Evolutionary conservation across 2,113 vertebrate species (phyloP).

Genomic region (Neomonachus schauinslandi): DNA sequence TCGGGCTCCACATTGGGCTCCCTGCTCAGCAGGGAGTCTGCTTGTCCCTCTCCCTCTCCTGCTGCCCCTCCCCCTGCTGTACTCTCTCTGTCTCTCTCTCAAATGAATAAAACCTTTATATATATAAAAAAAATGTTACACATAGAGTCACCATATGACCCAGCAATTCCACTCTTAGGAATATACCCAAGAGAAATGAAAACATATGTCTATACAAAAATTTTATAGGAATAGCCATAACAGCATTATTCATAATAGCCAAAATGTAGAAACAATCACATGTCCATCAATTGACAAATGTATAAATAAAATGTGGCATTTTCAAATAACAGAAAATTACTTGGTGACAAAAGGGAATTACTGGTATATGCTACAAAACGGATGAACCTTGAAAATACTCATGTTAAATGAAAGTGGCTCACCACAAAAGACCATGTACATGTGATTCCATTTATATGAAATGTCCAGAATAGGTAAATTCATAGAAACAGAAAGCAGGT

Average conservation of each 20-base stretch:
- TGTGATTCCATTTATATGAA: neutral
- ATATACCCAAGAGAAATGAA: neutral
- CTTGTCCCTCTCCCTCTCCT: neutral
- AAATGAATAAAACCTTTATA: neutral
- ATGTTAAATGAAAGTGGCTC: neutral
- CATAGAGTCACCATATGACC: neutral
- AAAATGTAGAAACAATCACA: neutral
- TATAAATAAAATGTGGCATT: neutral
- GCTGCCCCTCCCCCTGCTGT: neutral
- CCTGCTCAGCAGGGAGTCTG: neutral
- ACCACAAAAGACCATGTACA: neutral
- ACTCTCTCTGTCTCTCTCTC: neutral
- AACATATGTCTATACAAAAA: neutral
- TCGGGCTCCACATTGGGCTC: too few relatives aligned
- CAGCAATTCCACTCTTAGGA: neutral
- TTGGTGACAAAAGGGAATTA: neutral
- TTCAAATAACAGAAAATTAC: conserved; percentile 4
- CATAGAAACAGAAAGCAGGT: neutral
- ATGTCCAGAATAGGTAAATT: neutral
- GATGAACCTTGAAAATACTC: neutral
- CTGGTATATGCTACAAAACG: neutral
- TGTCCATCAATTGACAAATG: neutral
- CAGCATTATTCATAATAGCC: neutral
- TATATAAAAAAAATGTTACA: neutral
- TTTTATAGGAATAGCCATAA: neutral